Base-by-base conservation (phyloP, 1,140 invertebrate genomes). In the Orchesella cincta region DNA sequence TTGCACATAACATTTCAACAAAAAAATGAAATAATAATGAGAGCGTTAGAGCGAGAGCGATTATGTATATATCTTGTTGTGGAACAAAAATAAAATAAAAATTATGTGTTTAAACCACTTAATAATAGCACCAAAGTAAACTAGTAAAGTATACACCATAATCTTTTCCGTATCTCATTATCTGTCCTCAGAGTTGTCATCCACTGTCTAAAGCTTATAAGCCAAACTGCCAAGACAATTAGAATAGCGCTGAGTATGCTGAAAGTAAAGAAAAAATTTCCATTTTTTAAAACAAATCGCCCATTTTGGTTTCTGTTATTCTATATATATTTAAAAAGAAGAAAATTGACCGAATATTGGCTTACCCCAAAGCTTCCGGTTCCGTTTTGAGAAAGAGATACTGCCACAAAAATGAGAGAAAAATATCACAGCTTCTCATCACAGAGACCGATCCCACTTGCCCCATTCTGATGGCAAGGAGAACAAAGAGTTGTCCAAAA, bases 401-500 rank as follows among this genome's bases (percentile, higher is more conserved):
- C 62, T 67, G 62, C 62, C 62, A 67, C 62, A 33, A 29, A 67
- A 67, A 67, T 14, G 28, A 31, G 26, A 67, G 33, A n/a, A 67
- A 33, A 31, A 67, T 67, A 67, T 67, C 62, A 33, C 62, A 67
- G 62, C 62, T 67, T 29, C 62, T 29, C 3, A 67, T 67, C 28
- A 33, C 62, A 67, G 62, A 67, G 2, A 67, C 62, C 8, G 28
- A 31, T 29, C 62, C 31, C 8, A 29, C 62, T 31, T 33, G 62
- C 26, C 28, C 62, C 16, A 67, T 67, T 31, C 62, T 29, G 26
- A 67, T 33, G n/a, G 62, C 62, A 33, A 67, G 26, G 26, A 67
- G 62, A 33, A 67, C 31, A 33, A 67, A 67, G 31, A 67, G 62
- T n/a, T 67, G 62, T 29, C 62, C 62, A 67, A 67, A 67, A 67